phyloP scores from a whole-genome alignment of 2,797 vertebrate genomes.

The Diceros bicornis region DNA sequence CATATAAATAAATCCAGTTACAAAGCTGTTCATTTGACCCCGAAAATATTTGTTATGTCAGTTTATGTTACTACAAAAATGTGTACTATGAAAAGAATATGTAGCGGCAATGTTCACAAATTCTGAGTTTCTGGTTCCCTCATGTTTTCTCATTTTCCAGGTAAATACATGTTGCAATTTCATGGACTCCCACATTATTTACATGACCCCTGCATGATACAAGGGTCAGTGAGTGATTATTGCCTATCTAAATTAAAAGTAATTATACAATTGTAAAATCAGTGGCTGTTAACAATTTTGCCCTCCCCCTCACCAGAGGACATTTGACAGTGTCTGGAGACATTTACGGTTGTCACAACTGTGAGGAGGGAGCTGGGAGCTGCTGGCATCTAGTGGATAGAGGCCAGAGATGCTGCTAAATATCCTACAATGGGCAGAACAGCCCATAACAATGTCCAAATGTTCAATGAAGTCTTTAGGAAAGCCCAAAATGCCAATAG shows the following conservation, averaged over 20 bases:
- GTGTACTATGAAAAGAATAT: background rate
- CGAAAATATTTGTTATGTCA: slow-evolving; percentile 35
- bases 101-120: background rate
- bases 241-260: background rate
- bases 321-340: background rate
- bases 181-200: background rate
- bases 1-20: background rate
- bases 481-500: background rate
- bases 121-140: background rate
- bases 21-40: background rate
- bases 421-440: background rate
- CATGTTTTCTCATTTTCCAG: background rate
- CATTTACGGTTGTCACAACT: background rate
- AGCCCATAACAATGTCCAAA: background rate
- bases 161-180: background rate
- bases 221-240: background rate
- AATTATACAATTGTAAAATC: background rate
- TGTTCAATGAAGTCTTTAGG: background rate
- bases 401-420: background rate
- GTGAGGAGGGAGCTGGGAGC: background rate
- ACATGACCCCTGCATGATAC: background rate
- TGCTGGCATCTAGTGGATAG: background rate
- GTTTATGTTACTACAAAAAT: slow-evolving; percentile 29
- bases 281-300: background rate
- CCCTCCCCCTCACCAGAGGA: no score